These are phyloP conservation scores for Eupithecia centaureata DNA, from an alignment of 2,888 invertebrate species.

Conservation along the genomic window DNA sequence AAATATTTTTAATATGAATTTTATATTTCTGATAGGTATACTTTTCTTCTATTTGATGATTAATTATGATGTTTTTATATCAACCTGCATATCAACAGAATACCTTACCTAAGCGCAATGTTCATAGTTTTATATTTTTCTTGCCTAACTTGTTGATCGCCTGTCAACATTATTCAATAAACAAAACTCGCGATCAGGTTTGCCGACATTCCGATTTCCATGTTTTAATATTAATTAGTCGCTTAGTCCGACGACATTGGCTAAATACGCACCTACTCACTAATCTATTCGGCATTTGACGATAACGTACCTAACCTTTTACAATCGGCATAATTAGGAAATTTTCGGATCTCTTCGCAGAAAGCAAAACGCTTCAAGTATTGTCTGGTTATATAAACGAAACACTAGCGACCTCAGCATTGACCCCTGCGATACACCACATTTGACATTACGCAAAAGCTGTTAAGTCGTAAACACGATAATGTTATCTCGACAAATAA, in stretches of 20 bases:
- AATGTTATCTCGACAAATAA: conserved; percentile 44
- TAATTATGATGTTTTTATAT: not conserved
- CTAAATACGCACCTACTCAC: conserved; percentile 8
- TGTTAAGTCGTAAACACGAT: conserved; percentile 47
- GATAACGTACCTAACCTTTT: conserved; percentile 15
- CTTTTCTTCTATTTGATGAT: not conserved
- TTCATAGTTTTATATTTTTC: not conserved
- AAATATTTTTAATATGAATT: not conserved
- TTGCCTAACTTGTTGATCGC: conserved; percentile 15
- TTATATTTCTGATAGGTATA: not conserved
- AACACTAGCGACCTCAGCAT: conserved; percentile 41
- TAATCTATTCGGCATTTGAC: conserved; percentile 6
- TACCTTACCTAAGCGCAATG: not conserved
- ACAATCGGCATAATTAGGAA: not conserved
- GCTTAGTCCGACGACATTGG: conserved; percentile 7
- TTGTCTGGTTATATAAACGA: conserved; percentile 11
- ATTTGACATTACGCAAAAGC: conserved; percentile 39
- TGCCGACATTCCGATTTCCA: conserved; percentile 35
- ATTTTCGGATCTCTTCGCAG: not conserved
- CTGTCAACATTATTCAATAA: conserved; percentile 23
- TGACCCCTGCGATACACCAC: conserved; percentile 45
- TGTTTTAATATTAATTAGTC: conserved; percentile 36
- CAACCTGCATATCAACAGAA: not conserved
- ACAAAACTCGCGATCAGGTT: conserved; percentile 34
- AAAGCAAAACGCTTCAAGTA: not conserved